Percentiles rank a stretch among this genome's conserved stretches.
Evolutionary conservation across 2,113 vertebrate species (phyloP).

Genomic region (Notechis scutatus): DNA sequence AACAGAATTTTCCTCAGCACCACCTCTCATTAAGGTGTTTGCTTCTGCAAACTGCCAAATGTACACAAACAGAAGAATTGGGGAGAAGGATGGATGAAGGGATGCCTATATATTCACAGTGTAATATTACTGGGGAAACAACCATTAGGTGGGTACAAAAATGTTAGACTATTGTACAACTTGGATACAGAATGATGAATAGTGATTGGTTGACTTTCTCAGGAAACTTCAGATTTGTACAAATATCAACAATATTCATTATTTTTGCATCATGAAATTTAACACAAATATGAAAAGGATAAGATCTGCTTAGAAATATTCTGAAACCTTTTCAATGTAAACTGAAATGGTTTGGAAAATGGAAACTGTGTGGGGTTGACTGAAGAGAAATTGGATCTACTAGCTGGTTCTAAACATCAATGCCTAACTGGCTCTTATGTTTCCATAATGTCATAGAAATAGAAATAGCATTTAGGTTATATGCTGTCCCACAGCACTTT

Average conservation of each 20-base stretch:
- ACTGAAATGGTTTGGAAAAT: background rate
- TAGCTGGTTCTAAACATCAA: background rate
- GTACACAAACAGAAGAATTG: background rate
- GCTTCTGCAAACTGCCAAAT: background rate
- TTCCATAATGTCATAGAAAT: background rate
- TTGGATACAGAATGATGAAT: background rate
- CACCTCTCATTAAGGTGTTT: background rate
- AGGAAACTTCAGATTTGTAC: background rate
- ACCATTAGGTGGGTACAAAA: background rate
- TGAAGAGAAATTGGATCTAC: background rate
- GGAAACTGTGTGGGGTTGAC: background rate
- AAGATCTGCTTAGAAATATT: background rate
- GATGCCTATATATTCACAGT: background rate
- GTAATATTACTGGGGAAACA: background rate
- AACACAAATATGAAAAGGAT: background rate
- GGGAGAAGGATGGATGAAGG: background rate
- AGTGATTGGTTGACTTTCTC: background rate
- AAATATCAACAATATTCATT: background rate
- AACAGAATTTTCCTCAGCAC: background rate
- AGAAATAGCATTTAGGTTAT: background rate
- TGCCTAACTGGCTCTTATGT: background rate
- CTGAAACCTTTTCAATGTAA: background rate
- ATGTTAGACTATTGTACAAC: background rate
- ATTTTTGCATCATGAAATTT: background rate
- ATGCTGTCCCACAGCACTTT: background rate